Evolutionary conservation across 2,113 vertebrate species (phyloP).

Genomic region (Todiramphus saurophagus): DNA sequence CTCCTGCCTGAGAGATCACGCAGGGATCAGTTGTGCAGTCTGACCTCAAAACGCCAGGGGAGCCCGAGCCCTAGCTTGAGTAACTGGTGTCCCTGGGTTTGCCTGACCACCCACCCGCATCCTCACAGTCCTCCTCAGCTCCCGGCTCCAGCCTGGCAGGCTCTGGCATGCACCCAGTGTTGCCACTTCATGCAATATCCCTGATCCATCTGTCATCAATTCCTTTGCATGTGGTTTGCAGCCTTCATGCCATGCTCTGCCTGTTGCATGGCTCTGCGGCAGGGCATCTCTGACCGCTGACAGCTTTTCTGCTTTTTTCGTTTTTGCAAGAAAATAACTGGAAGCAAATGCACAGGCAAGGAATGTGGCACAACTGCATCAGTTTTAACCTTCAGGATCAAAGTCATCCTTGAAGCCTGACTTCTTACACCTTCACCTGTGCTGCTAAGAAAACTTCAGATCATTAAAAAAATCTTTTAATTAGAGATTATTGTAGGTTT

Average conservation of each 20-base stretch:
- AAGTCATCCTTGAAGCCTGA: not conserved
- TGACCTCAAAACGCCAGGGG: not conserved
- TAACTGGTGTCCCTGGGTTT: not conserved
- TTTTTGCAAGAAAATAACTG: not conserved
- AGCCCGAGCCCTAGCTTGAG: not conserved
- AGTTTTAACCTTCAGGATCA: not conserved
- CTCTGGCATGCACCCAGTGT: not conserved
- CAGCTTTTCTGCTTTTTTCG: not conserved
- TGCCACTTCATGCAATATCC: not conserved
- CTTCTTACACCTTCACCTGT: not conserved
- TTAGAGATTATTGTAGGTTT: not conserved
- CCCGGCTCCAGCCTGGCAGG: not conserved
- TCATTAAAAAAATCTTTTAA: not conserved
- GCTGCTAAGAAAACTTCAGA: not conserved
- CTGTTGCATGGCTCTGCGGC: not conserved
- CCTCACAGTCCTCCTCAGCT: not conserved
- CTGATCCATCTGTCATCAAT: slow-evolving; percentile 35
- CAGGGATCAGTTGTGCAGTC: not conserved
- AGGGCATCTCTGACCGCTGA: not conserved
- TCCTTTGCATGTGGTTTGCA: slow-evolving; percentile 7
- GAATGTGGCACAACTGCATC: not conserved
- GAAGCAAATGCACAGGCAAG: not conserved
- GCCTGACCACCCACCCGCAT: slow-evolving; percentile 11
- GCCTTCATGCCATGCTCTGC: not conserved
- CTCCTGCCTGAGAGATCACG: not conserved